Evolutionary conservation across 2,797 vertebrate species (phyloP).

Genomic region (Macroramphosus scolopax): DNA sequence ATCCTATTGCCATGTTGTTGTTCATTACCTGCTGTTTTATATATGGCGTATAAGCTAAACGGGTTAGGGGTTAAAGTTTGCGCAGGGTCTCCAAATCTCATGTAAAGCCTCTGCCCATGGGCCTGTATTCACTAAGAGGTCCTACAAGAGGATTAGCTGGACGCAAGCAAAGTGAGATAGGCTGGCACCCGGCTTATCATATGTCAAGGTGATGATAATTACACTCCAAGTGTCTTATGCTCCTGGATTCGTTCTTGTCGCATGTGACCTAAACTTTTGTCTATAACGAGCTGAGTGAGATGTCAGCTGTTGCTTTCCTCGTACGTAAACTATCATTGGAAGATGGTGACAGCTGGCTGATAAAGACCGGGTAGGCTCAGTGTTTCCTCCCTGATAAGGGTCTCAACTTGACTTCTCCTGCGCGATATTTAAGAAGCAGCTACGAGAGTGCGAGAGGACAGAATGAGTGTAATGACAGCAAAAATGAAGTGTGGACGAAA

Average conservation of each 20-base stretch:
- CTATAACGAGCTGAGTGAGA: neutral
- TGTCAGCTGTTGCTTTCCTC: neutral
- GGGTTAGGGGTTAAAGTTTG: slow-evolving; percentile 33
- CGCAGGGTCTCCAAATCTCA: slow-evolving; percentile 56
- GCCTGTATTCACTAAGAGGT: slow-evolving; percentile 44
- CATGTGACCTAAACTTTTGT: too few relatives aligned
- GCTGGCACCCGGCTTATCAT: slow-evolving; percentile 55
- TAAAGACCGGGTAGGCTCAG: slow-evolving; percentile 22
- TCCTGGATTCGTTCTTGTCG: too few relatives aligned
- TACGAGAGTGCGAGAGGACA: too few relatives aligned
- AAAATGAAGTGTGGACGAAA: too few relatives aligned
- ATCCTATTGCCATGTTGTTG: too few relatives aligned
- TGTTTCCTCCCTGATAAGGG: slow-evolving; percentile 37
- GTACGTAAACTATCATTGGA: slow-evolving; percentile 1
- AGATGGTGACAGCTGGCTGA: slow-evolving; percentile 17
- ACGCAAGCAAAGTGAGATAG: slow-evolving; percentile 40
- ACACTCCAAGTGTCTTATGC: too few relatives aligned
- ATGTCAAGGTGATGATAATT: slow-evolving; percentile 13
- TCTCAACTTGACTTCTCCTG: neutral
- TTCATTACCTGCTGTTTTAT: too few relatives aligned
- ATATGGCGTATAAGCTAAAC: slow-evolving; percentile 33
- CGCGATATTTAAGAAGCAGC: too few relatives aligned
- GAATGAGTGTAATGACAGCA: too few relatives aligned
- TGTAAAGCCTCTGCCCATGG: slow-evolving; percentile 47
- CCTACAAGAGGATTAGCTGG: slow-evolving; percentile 64